Conservation (phyloP, 2,888 invertebrate genomes). For the Nomada flava region DNA sequence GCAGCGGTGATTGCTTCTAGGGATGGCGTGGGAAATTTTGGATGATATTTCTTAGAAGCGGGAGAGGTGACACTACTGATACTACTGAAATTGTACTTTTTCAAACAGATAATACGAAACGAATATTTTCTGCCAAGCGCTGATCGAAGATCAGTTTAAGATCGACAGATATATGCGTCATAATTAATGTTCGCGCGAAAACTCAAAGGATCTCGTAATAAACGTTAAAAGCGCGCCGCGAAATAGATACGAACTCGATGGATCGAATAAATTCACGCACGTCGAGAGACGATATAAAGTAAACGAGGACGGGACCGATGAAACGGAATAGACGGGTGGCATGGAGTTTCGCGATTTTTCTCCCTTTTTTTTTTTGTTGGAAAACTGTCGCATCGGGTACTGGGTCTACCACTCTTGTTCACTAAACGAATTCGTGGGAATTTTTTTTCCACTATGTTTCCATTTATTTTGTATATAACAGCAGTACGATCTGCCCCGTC, state of each 20-base stretch:
- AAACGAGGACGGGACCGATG: not conserved
- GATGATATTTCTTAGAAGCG: no score
- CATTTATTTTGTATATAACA: slow-evolving; percentile 65
- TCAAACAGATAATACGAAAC: no score
- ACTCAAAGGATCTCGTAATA: not conserved
- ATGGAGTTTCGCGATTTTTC: not conserved
- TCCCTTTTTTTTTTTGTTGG: not conserved
- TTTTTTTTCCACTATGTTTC: slow-evolving; percentile 49
- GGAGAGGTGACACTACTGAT: no score
- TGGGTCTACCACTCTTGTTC: not conserved
- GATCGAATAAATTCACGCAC: slow-evolving; percentile 17
- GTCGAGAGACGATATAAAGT: slow-evolving; percentile 5
- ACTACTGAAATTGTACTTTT: no score
- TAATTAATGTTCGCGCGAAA: slow-evolving; percentile 12
- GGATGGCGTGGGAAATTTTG: no score
- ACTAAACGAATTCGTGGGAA: not conserved
- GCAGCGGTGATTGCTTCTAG: no score
- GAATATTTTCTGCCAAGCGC: no score
- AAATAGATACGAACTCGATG: slow-evolving; percentile 9
- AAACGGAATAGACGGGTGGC: not conserved
- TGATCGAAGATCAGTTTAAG: no score
- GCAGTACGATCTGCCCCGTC: slow-evolving; percentile 62
- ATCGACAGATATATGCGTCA: not conserved
- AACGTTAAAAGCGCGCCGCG: slow-evolving; percentile 17
- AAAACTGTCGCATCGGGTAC: not conserved